These are phyloP conservation scores for Macrostomum cliftonense DNA, from an alignment of 2,888 invertebrate species.

Conservation along the genomic window DNA sequence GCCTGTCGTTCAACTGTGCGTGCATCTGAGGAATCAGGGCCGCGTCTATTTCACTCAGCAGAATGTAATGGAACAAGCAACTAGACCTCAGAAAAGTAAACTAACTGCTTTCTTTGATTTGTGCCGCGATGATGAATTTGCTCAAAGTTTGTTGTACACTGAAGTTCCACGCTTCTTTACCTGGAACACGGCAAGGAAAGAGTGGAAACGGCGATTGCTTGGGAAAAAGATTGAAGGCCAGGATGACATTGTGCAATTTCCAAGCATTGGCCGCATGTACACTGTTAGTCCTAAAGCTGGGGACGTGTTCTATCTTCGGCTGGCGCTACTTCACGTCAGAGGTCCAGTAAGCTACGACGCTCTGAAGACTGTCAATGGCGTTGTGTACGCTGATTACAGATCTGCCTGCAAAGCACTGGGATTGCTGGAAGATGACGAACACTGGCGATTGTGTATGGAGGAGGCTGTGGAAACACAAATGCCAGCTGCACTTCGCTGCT, in stretches of 20 bases:
- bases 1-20: conserved; percentile 14
- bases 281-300: conserved; percentile 16
- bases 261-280: conserved; percentile 15
- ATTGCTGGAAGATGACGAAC: conserved; percentile 24
- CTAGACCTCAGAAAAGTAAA: not conserved
- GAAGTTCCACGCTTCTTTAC: conserved; percentile 14
- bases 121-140: conserved; percentile 7
- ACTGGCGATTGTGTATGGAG: conserved; percentile 20
- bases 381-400: conserved; percentile 18
- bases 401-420: conserved; percentile 21
- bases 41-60: conserved; percentile 12
- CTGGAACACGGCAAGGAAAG: conserved; percentile 12
- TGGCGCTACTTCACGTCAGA: conserved; percentile 6
- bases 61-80: not conserved
- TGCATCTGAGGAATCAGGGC: conserved; percentile 17
- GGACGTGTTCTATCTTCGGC: conserved; percentile 14
- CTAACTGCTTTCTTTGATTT: conserved; percentile 9
- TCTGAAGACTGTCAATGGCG: conserved; percentile 19
- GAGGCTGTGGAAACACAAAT: conserved; percentile 16
- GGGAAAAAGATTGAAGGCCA: conserved; percentile 6
- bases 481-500: conserved; percentile 13
- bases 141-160: conserved; percentile 13
- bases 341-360: conserved; percentile 11
- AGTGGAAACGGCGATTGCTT: conserved; percentile 13
- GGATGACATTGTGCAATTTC: conserved; percentile 3